Percentiles rank a stretch among this genome's conserved stretches.
phyloP scores from a whole-genome alignment of 2,888 invertebrate species.

The Nomada ferruginata region DNA sequence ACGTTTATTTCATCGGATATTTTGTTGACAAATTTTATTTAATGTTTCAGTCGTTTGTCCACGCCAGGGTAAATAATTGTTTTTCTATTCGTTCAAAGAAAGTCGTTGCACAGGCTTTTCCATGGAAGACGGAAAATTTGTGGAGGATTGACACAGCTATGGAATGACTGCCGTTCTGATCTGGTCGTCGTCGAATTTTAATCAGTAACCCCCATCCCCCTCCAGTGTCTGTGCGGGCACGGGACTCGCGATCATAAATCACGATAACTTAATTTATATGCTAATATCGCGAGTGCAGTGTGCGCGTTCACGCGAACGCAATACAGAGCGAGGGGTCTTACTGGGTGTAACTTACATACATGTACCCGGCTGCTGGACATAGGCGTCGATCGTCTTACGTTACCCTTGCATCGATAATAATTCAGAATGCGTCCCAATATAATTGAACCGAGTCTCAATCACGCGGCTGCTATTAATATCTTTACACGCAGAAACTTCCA shows the following conservation, averaged over 20 bases:
- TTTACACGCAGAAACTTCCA: no score
- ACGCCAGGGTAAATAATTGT: not conserved
- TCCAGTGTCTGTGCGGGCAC: slow-evolving; percentile 59
- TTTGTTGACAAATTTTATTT: no score
- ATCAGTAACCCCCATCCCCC: slow-evolving; percentile 73
- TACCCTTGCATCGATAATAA: slow-evolving; percentile 3
- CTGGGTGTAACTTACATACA: slow-evolving; percentile 42
- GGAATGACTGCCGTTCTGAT: slow-evolving; percentile 10
- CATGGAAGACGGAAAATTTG: slow-evolving; percentile 20
- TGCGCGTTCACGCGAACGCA: slow-evolving; percentile 63
- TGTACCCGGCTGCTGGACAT: slow-evolving; percentile 42
- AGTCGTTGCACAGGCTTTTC: not conserved
- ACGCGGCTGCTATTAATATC: no score
- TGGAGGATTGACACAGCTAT: slow-evolving; percentile 34
- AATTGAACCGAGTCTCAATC: not conserved
- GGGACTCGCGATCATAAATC: slow-evolving; percentile 78
- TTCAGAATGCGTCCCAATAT: not conserved
- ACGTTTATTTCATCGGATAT: no score
- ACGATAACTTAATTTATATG: slow-evolving; percentile 83
- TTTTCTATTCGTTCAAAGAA: not conserved
- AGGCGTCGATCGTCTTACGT: slow-evolving; percentile 44
- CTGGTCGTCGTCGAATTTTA: slow-evolving; percentile 70
- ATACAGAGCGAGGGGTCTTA: slow-evolving; percentile 46
- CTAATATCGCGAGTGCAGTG: slow-evolving; percentile 76
- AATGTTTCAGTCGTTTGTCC: not conserved